phyloP scores from a whole-genome alignment of 2,113 vertebrate genomes.

The Megalops atlanticus region DNA sequence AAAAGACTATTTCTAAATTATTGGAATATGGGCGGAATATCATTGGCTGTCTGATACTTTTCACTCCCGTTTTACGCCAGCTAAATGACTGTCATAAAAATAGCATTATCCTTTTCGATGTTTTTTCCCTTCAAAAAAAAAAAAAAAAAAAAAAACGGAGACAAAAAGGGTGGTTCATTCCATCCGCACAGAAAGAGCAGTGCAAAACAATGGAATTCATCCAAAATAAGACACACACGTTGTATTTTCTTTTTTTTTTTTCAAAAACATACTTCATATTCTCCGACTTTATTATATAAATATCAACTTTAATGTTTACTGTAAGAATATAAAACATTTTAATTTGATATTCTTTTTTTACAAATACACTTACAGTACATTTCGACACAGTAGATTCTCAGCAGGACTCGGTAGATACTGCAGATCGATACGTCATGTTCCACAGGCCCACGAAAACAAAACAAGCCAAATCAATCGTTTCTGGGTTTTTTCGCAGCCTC shows the following conservation, averaged over 20 bases:
- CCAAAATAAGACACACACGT: neutral
- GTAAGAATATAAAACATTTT: conserved; percentile 98
- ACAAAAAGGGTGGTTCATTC: neutral
- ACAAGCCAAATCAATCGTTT: conserved; percentile 2
- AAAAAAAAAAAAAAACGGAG: neutral
- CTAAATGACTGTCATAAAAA: neutral
- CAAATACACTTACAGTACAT: conserved; percentile 92
- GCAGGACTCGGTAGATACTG: conserved; percentile 48
- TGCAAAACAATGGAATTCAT: neutral
- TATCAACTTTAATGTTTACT: conserved; percentile 90
- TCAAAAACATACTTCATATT: conserved; percentile 88
- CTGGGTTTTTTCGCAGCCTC: neutral
- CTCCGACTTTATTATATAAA: conserved; percentile 97
- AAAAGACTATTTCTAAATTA: neutral
- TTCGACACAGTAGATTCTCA: conserved; percentile 60
- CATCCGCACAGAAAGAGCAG: neutral
- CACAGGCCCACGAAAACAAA: conserved; percentile 43
- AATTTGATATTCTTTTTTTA: conserved; percentile 80
- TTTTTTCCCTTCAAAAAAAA: neutral
- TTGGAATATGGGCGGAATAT: neutral
- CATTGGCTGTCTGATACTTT: neutral
- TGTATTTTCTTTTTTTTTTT: conserved; percentile 32
- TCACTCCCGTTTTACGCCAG: neutral
- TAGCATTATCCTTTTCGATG: no score
- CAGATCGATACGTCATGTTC: conserved; percentile 59